phyloP scores from a whole-genome alignment of 2,888 invertebrate species.

The Cenopis cana region DNA sequence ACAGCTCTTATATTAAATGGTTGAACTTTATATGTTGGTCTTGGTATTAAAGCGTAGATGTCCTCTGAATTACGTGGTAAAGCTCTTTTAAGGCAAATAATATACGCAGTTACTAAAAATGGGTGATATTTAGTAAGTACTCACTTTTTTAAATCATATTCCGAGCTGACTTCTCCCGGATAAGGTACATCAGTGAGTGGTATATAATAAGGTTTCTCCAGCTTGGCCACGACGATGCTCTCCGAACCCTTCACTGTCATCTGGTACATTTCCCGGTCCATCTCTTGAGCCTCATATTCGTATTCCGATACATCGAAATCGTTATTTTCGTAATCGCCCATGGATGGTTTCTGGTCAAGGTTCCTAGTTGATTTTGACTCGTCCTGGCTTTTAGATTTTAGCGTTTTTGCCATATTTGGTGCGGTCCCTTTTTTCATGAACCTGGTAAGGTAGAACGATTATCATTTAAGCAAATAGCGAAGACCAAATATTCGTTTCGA shows the following conservation, averaged over 20 bases:
- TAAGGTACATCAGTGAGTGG: conserved; percentile 73
- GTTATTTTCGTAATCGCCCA: conserved; percentile 56
- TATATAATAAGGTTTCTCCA: conserved; percentile 64
- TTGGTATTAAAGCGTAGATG: too few species aligned
- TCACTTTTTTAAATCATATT: conserved; percentile 72
- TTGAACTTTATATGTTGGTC: too few species aligned
- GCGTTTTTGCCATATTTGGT: conserved; percentile 2
- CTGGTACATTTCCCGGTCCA: conserved; percentile 52
- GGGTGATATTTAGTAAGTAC: background rate
- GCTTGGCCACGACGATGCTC: conserved; percentile 55
- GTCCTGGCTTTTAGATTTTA: conserved; percentile 4
- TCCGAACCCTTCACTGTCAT: conserved; percentile 49
- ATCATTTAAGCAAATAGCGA: background rate
- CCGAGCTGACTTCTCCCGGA: conserved; percentile 71
- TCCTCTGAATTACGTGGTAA: too few species aligned
- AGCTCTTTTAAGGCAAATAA: too few species aligned
- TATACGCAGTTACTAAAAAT: too few species aligned
- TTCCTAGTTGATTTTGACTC: conserved; percentile 11
- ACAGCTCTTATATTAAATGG: too few species aligned
- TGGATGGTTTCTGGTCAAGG: conserved; percentile 10
- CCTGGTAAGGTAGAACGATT: background rate
- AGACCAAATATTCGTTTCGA: background rate
- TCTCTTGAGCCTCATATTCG: conserved; percentile 56
- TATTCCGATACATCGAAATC: conserved; percentile 70
- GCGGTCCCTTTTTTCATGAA: conserved; percentile 26